Conservation (phyloP, 2,797 vertebrate genomes). For the Prunella strophiata region DNA sequence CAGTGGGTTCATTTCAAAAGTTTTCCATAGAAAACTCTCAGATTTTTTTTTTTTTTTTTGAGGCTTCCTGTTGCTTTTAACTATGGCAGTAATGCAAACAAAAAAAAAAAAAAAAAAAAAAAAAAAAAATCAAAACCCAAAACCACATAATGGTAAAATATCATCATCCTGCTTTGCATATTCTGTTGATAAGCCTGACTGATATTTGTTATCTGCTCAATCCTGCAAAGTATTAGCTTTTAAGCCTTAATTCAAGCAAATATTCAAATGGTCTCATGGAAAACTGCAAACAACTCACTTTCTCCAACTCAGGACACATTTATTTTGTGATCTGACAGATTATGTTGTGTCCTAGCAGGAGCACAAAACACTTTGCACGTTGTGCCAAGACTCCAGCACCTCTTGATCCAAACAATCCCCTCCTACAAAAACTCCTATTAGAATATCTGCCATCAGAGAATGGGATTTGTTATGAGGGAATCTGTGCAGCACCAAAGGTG, state of each 20-base stretch:
- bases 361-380: neutral
- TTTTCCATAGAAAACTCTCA: neutral
- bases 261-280: neutral
- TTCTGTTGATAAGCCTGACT: neutral
- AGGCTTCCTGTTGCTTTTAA: neutral
- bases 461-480: neutral
- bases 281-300: neutral
- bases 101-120: neutral
- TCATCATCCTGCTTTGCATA: neutral
- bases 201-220: neutral
- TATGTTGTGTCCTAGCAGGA: neutral
- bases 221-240: neutral
- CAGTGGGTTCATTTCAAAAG: neutral
- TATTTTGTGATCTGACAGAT: neutral
- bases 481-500: neutral
- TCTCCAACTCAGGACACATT: neutral
- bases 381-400: neutral
- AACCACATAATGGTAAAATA: neutral
- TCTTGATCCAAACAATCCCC: neutral
- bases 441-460: neutral
- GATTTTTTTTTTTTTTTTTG: neutral
- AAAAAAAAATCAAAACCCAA: neutral
- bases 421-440: neutral
- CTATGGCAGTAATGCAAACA: rapidly evolving
- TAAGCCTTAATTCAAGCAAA: neutral